These are phyloP conservation scores for Parnassius smintheus DNA, from an alignment of 2,888 invertebrate species.

Conservation along the genomic window DNA sequence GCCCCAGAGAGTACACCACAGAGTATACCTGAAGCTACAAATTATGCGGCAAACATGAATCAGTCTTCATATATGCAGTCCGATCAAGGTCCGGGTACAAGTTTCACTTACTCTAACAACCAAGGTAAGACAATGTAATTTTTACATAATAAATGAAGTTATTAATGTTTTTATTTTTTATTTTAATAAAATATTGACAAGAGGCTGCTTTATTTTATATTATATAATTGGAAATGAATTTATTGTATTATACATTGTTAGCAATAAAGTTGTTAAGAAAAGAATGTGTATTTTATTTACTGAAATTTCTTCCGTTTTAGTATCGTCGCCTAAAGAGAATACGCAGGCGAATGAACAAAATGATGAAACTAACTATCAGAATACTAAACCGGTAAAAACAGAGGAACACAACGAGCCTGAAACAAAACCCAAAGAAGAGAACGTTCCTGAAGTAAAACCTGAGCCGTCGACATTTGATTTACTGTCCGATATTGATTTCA, in stretches of 20 bases:
- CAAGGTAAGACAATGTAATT: slow-evolving; percentile 64
- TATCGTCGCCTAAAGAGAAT: slow-evolving; percentile 59
- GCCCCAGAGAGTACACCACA: slow-evolving; percentile 33
- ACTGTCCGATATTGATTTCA: slow-evolving; percentile 88
- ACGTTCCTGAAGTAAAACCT: slow-evolving; percentile 40
- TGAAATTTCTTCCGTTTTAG: slow-evolving; percentile 57
- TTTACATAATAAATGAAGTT: slow-evolving; percentile 13
- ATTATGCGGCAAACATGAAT: slow-evolving; percentile 58
- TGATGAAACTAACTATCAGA: background rate
- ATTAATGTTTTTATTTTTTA: background rate
- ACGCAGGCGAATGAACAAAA: slow-evolving; percentile 22
- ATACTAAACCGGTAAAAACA: background rate
- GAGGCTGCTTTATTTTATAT: slow-evolving; percentile 4
- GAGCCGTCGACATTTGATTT: slow-evolving; percentile 84
- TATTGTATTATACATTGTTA: slow-evolving; percentile 18
- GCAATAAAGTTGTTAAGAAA: slow-evolving; percentile 33
- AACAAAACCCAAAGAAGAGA: slow-evolving; percentile 34
- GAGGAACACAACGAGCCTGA: slow-evolving; percentile 21
- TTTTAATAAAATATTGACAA: background rate
- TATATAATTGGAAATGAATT: slow-evolving; percentile 17
- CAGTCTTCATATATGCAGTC: slow-evolving; percentile 70
- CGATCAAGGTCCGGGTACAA: slow-evolving; percentile 51
- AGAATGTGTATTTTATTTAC: slow-evolving; percentile 52
- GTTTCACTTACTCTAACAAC: slow-evolving; percentile 56
- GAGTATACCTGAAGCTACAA: slow-evolving; percentile 47